Evolutionary conservation across 2,888 invertebrate species (phyloP).

Genomic region (Zhuqinia jingwanae): DNA sequence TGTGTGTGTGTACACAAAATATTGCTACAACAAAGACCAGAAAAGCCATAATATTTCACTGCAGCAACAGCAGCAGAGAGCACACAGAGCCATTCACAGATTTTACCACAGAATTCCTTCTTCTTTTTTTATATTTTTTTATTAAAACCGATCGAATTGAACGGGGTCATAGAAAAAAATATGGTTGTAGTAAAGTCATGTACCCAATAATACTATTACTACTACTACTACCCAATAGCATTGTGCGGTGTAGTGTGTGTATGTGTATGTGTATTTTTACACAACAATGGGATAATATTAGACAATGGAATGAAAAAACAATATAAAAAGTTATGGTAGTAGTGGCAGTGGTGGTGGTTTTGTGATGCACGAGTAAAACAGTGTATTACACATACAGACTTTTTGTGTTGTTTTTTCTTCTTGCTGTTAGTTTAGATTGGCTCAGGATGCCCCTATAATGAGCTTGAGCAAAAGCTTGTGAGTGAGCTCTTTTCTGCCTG

Average conservation of each 20-base stretch:
- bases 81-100: constrained; percentile 64
- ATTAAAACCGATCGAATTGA: constrained; percentile 42
- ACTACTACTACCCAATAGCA: too few species aligned
- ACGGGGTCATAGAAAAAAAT: constrained; percentile 34
- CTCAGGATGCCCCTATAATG: constrained; percentile 39
- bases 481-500: too few species aligned
- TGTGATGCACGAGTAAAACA: neutral
- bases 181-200: neutral
- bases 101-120: constrained; percentile 53
- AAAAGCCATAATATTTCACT: constrained; percentile 58
- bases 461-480: neutral
- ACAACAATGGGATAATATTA: neutral
- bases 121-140: constrained; percentile 37
- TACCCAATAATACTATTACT: too few species aligned
- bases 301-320: constrained; percentile 1
- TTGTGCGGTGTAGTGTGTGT: too few species aligned
- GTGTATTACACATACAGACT: too few species aligned
- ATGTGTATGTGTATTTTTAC: neutral
- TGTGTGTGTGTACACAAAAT: constrained; percentile 45
- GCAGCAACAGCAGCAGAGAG: too few species aligned
- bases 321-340: constrained; percentile 26
- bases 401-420: neutral
- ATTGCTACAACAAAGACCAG: constrained; percentile 34
- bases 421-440: neutral
- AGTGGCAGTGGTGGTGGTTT: neutral